phyloP scores from a whole-genome alignment of 2,797 vertebrate genomes.

The Anabas testudineus region DNA sequence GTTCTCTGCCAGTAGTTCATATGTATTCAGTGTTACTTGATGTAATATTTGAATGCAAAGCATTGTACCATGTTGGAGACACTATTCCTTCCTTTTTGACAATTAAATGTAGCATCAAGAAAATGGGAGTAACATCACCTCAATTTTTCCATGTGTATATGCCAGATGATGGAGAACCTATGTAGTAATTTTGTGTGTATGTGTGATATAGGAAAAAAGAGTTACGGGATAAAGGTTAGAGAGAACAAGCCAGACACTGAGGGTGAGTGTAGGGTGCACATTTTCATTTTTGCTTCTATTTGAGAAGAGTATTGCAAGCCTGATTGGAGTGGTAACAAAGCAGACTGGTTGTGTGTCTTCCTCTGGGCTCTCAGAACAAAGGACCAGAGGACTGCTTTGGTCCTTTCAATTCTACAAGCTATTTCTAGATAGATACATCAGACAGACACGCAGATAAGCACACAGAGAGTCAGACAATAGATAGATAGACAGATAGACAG shows the following conservation, averaged over 20 bases:
- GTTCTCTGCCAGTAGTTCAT: conserved; percentile 37
- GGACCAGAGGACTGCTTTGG: conserved; percentile 21
- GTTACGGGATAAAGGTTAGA: conserved; percentile 4
- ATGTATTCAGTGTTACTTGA: conserved; percentile 39
- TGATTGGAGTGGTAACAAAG: conserved; percentile 54
- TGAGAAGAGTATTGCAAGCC: conserved; percentile 25
- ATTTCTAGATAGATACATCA: conserved; percentile 39
- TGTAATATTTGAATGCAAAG: conserved; percentile 25
- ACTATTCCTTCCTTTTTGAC: conserved; percentile 11
- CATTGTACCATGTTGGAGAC: conserved; percentile 6
- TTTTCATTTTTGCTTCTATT: conserved; percentile 27
- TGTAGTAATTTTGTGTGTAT: background rate
- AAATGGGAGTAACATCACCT: background rate
- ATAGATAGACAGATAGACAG: conserved; percentile 3
- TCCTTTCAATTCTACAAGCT: conserved; percentile 34
- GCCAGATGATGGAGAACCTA: background rate
- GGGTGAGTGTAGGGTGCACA: background rate
- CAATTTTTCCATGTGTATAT: background rate
- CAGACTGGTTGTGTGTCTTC: conserved; percentile 34
- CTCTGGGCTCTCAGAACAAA: conserved; percentile 55
- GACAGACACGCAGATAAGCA: conserved; percentile 21
- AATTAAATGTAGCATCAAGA: conserved; percentile 34
- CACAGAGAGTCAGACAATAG: conserved; percentile 14
- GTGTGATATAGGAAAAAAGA: background rate
- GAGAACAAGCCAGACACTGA: conserved; percentile 17